Conservation (phyloP, 2,113 vertebrate genomes). For the Gnathonemus longibarbis region DNA sequence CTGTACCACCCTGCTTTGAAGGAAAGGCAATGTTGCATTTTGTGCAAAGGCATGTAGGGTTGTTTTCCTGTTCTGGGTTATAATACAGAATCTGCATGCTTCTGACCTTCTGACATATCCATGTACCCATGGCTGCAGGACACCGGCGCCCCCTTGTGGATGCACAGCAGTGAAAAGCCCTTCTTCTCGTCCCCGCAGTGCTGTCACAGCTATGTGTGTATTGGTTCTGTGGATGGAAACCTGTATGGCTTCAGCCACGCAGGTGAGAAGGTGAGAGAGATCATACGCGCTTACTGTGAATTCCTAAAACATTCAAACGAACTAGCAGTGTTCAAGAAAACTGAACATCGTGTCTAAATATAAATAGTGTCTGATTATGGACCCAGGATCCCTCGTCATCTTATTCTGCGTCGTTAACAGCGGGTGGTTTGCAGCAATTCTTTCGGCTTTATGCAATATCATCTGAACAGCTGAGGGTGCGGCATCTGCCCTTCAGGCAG, state of each 20-base stretch:
- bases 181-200: conserved; percentile 85
- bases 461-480: not conserved
- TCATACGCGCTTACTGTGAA: not conserved
- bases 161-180: conserved; percentile 59
- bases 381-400: not conserved
- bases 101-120: not conserved
- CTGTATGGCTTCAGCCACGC: conserved; percentile 68
- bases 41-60: not conserved
- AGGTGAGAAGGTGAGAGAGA: conserved; percentile 71
- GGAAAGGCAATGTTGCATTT: not conserved
- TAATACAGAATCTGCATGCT: not conserved
- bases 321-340: not conserved
- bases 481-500: not conserved
- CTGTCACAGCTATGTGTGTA: conserved; percentile 50
- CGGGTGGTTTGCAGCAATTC: not conserved
- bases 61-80: not conserved
- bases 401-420: not conserved
- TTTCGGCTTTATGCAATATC: not conserved
- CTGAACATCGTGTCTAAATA: not conserved
- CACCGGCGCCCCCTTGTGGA: conserved; percentile 71
- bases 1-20: not conserved
- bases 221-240: conserved; percentile 85
- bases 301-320: not conserved
- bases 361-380: not conserved
- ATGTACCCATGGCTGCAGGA: conserved; percentile 49